Evolutionary conservation across 2,797 vertebrate genomes (phyloP).

Genomic region (Vireo griseus): DNA sequence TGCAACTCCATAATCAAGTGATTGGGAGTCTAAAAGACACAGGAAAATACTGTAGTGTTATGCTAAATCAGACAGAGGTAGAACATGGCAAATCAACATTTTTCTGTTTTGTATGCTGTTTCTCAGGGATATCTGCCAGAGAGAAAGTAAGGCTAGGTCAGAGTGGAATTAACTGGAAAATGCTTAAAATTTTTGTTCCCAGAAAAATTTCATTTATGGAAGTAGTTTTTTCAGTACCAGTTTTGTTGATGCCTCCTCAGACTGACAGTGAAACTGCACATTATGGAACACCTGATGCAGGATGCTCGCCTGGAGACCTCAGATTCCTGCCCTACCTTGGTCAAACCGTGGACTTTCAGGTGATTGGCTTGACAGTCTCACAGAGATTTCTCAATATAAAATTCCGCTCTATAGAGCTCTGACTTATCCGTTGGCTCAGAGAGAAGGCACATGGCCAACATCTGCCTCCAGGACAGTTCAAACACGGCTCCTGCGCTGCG

Average conservation of each 20-base stretch:
- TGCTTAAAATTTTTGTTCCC: neutral
- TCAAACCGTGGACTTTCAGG: neutral
- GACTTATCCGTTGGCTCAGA: neutral
- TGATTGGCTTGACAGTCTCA: neutral
- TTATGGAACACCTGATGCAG: neutral
- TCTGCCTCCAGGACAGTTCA: neutral
- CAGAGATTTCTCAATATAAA: neutral
- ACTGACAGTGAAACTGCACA: neutral
- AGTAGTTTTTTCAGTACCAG: neutral
- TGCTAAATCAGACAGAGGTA: slow-evolving; percentile 15
- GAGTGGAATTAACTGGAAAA: neutral
- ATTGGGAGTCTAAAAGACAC: slow-evolving; percentile 8
- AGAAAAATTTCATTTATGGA: neutral
- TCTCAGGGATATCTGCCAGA: neutral
- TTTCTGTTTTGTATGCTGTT: neutral
- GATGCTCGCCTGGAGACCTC: neutral
- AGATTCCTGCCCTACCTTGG: neutral
- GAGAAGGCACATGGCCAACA: rapidly evolving
- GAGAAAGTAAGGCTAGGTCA: neutral
- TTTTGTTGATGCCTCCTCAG: neutral
- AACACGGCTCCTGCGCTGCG: neutral
- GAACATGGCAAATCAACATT: neutral
- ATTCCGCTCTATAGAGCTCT: neutral
- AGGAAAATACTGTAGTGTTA: neutral
- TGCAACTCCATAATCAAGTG: slow-evolving; percentile 32